Evolutionary conservation across 2,888 invertebrate genomes (phyloP).

Genomic region (Drosophila heteroneura): DNA sequence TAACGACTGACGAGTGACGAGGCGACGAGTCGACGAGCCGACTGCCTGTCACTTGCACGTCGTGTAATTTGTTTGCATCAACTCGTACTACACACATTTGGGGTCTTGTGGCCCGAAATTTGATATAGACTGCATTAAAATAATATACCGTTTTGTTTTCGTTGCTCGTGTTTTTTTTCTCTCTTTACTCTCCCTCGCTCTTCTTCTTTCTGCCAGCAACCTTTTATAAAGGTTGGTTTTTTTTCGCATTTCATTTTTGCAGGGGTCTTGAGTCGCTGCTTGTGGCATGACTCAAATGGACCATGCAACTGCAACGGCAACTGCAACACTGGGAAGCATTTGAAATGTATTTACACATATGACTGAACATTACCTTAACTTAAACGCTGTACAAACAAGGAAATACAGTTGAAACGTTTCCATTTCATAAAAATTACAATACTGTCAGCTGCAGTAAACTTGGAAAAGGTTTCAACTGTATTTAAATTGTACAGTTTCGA

Average conservation of each 20-base stretch:
- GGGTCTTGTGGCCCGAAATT: conserved; percentile 63
- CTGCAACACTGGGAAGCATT: conserved; percentile 63
- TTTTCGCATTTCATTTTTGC: conserved; percentile 22
- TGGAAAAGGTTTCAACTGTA: background rate
- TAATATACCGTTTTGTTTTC: conserved; percentile 71
- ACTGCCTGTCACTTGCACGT: conserved; percentile 34
- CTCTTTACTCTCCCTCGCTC: background rate
- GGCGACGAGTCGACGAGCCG: conserved; percentile 14
- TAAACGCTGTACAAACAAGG: conserved; percentile 32
- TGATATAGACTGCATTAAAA: conserved; percentile 74
- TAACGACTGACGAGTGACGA: conserved; percentile 58
- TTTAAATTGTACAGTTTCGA: background rate
- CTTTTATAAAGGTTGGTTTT: conserved; percentile 39
- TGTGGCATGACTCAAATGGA: conserved; percentile 64
- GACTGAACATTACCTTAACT: conserved; percentile 42
- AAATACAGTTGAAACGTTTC: conserved; percentile 20
- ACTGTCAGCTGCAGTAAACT: background rate
- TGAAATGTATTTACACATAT: conserved; percentile 64
- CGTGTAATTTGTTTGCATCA: conserved; percentile 56
- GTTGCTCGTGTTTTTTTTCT: conserved; percentile 23
- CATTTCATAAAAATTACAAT: background rate
- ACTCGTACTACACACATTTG: conserved; percentile 21
- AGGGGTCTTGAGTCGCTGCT: conserved; percentile 30
- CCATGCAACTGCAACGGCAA: conserved; percentile 62
- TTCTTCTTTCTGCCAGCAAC: conserved; percentile 15